A percentile compares a stretch with the other conserved stretches of the same genome.
Conservation (phyloP, 2,113 vertebrate genomes). For the Chloroceryle aenea region DNA sequence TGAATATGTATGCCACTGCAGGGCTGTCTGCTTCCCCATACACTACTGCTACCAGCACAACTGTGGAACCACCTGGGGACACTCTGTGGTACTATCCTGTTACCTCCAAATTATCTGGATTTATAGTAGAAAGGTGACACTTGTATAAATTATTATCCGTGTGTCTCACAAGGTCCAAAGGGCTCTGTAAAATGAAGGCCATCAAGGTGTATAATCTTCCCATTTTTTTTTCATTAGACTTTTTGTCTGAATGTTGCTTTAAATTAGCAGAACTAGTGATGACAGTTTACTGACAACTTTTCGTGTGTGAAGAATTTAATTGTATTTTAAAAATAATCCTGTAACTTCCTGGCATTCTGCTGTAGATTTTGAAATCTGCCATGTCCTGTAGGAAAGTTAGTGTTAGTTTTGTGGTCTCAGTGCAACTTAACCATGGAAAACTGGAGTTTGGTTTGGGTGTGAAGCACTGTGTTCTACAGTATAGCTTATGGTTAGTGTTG, state of each 20-base stretch:
- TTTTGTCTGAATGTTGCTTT: not conserved
- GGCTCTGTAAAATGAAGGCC: not conserved
- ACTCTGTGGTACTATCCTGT: not conserved
- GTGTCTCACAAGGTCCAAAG: not conserved
- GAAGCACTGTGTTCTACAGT: not conserved
- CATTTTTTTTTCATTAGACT: not conserved
- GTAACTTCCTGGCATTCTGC: not conserved
- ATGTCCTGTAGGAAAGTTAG: not conserved
- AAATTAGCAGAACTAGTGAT: not conserved
- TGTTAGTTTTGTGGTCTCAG: not conserved
- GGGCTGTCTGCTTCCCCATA: not conserved
- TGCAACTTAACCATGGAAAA: not conserved
- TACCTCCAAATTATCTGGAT: not conserved
- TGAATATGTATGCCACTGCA: not conserved
- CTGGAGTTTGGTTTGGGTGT: not conserved
- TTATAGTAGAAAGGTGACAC: not conserved
- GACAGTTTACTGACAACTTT: not conserved
- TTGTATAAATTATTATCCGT: not conserved
- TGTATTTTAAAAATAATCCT: not conserved
- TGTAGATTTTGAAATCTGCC: not conserved
- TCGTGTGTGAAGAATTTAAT: not conserved
- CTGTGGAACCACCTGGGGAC: not conserved
- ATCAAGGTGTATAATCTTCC: not conserved
- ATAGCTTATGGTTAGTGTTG: not conserved
- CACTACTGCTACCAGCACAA: not conserved